Percentiles rank a stretch among this genome's conserved stretches.
Evolutionary conservation across 2,797 vertebrate genomes (phyloP).

Genomic region (Pangasius sanitwongsei): DNA sequence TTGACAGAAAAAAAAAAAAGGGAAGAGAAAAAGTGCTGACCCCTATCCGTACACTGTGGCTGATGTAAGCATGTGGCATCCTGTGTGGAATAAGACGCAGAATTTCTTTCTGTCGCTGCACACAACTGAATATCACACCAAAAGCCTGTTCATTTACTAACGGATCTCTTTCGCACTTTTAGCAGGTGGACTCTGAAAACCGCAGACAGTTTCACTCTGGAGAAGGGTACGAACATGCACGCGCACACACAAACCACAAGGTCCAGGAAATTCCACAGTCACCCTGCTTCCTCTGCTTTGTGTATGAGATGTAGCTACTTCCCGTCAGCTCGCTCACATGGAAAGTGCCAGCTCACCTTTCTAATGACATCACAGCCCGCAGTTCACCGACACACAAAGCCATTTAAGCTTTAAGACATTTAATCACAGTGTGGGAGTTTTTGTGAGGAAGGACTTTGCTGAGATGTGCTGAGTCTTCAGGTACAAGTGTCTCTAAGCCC

Average conservation of each 20-base stretch:
- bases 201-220: not conserved
- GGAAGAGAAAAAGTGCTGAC: conserved; percentile 63
- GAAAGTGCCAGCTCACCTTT: conserved; percentile 27
- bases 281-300: conserved; percentile 26
- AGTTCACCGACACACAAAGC: not conserved
- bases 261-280: conserved; percentile 48
- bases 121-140: not conserved
- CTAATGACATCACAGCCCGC: conserved; percentile 20
- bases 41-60: conserved; percentile 51
- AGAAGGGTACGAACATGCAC: not conserved
- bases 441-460: not conserved
- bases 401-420: not conserved
- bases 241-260: not conserved
- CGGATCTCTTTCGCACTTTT: not conserved
- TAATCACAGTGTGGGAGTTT: not conserved
- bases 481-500: not conserved
- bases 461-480: not conserved
- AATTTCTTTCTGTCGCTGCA: not conserved
- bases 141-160: not conserved
- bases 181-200: not conserved
- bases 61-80: conserved; percentile 58
- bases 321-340: conserved; percentile 21
- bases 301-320: conserved; percentile 1
- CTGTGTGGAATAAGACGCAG: conserved; percentile 48
- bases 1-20: conserved; percentile 60